Base-by-base conservation (phyloP, 2,113 vertebrate species). In the Crotalus helleri region DNA sequence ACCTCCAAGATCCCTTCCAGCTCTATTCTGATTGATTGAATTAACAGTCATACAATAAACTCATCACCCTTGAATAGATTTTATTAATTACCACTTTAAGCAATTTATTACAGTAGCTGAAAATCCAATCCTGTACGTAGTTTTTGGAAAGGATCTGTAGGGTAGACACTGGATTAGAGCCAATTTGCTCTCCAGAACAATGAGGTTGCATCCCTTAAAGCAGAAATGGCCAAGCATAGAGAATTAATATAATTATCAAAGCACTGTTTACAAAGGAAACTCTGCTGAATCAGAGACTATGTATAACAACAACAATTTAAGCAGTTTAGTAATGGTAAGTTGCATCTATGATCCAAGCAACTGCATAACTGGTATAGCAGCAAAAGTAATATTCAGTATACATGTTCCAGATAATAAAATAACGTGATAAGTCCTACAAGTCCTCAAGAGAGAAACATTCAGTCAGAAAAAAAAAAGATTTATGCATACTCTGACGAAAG, bases 341-440 rank as follows among this genome's bases (percentile, higher is more conserved):
- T 64, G 90, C 91, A 94, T 59, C 81, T 93, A 61, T 93, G 92
- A 95, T 94, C 92, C 23, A 4, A 81, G 88, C 51, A 94, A 90
- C 95, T 88, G 95, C 90, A 53, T 19, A 26, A 49, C 94, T 95
- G 81, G 88, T 93, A 93, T 89, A 92, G 93, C 92, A 92, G 88
- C 92, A 88, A 94, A 95, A 95, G 94, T n/a, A 53, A 44, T 2
- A 1, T 69, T 64, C 85, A 95, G 89, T 95, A 87, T 92, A 87
- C 24, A 90, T 3, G 21, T 7, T 9, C 90, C n/a, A 89, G 94
- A 29, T 95, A 95, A 96, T 94, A 95, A 95, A 95, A 94, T 95
- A 91, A 95, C 15, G 69, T 81, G 91, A 53, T 94, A 13, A 89
- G 94, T 92, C 92, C 89, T 96, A 89, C 33, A 44, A 55, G 91